Conservation (phyloP, 92 coral and sea anemone species). For the Palythoa caribaeorum region DNA sequence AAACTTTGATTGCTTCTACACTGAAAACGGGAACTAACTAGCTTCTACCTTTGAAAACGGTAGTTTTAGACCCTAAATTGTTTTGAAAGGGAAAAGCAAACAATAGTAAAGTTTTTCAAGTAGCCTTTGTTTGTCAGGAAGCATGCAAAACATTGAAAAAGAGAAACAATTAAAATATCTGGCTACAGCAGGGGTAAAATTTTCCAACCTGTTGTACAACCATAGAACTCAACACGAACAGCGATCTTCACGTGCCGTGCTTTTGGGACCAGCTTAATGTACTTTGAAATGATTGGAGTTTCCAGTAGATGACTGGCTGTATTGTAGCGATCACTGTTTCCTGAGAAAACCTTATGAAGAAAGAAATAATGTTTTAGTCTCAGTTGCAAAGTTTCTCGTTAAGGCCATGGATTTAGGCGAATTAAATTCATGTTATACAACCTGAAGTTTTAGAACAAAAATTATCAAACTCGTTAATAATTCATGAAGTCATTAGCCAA, state of each 20-base stretch:
- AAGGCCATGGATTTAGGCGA: not conserved
- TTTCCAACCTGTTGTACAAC: slow-evolving; percentile 4
- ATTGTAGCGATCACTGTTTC: slow-evolving; percentile 56
- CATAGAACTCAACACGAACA: slow-evolving; percentile 34
- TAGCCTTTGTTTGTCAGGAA: too few relatives aligned
- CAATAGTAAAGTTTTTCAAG: too few relatives aligned
- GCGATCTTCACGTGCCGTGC: slow-evolving; percentile 55
- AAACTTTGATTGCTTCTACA: too few relatives aligned
- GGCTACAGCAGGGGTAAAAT: not conserved
- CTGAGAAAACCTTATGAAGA: slow-evolving; percentile 32
- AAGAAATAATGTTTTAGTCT: not conserved
- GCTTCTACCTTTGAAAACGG: too few relatives aligned
- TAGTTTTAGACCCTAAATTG: too few relatives aligned
- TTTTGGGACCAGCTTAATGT: slow-evolving; percentile 55
- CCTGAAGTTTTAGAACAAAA: too few relatives aligned
- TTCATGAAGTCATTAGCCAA: too few relatives aligned
- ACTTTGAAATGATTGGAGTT: slow-evolving; percentile 49
- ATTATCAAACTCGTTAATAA: too few relatives aligned
- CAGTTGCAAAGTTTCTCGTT: not conserved
- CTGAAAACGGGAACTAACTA: too few relatives aligned
- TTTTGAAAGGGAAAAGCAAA: too few relatives aligned
- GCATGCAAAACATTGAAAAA: too few relatives aligned
- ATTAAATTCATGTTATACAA: not conserved
- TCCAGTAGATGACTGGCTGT: slow-evolving; percentile 51
- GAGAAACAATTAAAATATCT: too few relatives aligned